These are phyloP conservation scores for Octonoba sinensis DNA, from an alignment of 2,888 invertebrate species.

Conservation along the genomic window DNA sequence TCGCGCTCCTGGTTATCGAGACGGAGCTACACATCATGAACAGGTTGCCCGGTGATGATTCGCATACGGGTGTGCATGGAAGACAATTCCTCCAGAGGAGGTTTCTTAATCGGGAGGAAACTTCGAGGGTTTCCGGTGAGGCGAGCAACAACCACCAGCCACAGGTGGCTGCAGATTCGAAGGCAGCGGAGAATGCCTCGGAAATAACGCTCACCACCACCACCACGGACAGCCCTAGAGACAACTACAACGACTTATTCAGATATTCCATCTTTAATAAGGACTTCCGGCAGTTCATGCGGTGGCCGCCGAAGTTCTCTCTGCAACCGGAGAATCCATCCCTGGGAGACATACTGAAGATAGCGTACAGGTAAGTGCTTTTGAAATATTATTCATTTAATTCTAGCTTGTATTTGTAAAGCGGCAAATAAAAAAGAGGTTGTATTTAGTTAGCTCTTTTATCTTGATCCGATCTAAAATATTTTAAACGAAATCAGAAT, in stretches of 20 bases:
- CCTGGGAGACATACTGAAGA: slow-evolving; percentile 32
- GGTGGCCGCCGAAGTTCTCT: slow-evolving; percentile 43
- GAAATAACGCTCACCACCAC: background rate
- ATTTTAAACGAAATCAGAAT: too few species aligned
- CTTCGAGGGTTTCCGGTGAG: slow-evolving; percentile 47
- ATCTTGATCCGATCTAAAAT: too few species aligned
- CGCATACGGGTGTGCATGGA: slow-evolving; percentile 11
- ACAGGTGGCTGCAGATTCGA: slow-evolving; percentile 1
- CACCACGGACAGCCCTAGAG: slow-evolving; percentile 34
- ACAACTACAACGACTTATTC: slow-evolving; percentile 40
- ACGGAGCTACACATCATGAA: slow-evolving; percentile 25
- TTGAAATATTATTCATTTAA: background rate
- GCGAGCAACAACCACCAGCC: slow-evolving; percentile 12
- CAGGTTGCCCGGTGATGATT: slow-evolving; percentile 10
- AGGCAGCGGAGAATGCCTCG: background rate
- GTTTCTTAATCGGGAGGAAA: slow-evolving; percentile 51
- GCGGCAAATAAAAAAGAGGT: background rate
- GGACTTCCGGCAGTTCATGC: slow-evolving; percentile 46
- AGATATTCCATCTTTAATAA: slow-evolving; percentile 23
- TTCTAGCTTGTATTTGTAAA: background rate
- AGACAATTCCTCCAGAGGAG: slow-evolving; percentile 45
- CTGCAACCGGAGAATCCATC: slow-evolving; percentile 33
- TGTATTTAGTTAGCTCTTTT: too few species aligned
- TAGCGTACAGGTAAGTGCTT: slow-evolving; percentile 35
- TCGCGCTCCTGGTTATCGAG: slow-evolving; percentile 34